These are phyloP conservation scores for Podarcis cretensis DNA, from an alignment of 2,113 vertebrate species.

Conservation along the genomic window DNA sequence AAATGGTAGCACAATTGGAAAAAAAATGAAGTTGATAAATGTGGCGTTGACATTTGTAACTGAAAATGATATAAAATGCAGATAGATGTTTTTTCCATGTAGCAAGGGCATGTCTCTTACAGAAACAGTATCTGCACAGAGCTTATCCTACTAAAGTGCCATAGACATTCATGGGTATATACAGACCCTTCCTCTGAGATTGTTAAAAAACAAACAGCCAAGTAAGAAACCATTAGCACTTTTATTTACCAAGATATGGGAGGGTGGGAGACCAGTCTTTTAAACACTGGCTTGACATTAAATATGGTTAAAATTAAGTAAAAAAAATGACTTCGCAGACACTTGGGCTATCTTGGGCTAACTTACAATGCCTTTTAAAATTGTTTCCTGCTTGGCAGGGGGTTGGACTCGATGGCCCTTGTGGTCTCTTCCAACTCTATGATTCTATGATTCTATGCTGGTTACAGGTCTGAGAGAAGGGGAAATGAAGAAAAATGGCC, in stretches of 20 bases:
- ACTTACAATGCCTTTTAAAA: neutral
- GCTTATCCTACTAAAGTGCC: neutral
- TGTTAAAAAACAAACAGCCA: neutral
- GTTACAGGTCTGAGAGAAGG: neutral
- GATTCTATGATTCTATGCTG: neutral
- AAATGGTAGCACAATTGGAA: neutral
- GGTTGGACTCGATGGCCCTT: no score
- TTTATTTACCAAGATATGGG: neutral
- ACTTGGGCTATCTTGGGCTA: neutral
- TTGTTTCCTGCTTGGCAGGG: no score
- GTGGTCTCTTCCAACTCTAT: no score
- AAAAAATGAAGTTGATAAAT: neutral
- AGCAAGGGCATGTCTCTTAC: neutral
- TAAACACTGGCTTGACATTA: neutral
- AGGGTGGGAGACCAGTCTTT: neutral
- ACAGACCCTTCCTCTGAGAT: neutral
- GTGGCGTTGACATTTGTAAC: neutral
- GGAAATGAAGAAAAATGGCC: neutral
- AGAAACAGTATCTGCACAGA: neutral
- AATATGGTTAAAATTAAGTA: neutral
- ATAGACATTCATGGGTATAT: neutral
- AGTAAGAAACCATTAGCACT: neutral
- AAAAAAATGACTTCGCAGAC: neutral
- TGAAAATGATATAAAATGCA: neutral
- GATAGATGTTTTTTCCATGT: neutral